Percentiles rank a stretch among this genome's conserved stretches.
Conservation (phyloP, 2,888 invertebrate species). For the Netelia inedita region DNA sequence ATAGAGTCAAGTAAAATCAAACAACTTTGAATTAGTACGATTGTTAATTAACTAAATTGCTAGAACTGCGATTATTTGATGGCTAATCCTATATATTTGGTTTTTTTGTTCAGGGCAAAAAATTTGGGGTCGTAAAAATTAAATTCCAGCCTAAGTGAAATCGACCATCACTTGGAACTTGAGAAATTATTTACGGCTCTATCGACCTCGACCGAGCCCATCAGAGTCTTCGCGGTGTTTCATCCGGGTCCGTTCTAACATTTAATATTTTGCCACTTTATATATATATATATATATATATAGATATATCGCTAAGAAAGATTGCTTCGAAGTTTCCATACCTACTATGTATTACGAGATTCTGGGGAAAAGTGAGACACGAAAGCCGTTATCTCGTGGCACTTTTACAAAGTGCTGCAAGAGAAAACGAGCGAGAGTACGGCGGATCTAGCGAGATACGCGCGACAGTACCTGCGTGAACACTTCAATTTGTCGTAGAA, state of each 20-base stretch:
- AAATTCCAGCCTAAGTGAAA: too few relatives aligned
- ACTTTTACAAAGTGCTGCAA: constrained; percentile 25
- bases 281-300: not conserved
- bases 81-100: too few relatives aligned
- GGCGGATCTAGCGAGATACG: constrained; percentile 4
- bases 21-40: too few relatives aligned
- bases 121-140: too few relatives aligned
- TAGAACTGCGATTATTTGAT: too few relatives aligned
- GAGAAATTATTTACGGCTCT: too few relatives aligned
- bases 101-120: too few relatives aligned
- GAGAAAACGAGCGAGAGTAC: constrained; percentile 24
- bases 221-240: too few relatives aligned
- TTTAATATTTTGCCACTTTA: constrained; percentile 9
- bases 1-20: too few relatives aligned
- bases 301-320: not conserved
- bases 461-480: constrained; percentile 13
- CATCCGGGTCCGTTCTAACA: not conserved
- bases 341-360: constrained; percentile 4
- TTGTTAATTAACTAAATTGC: too few relatives aligned
- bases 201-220: too few relatives aligned
- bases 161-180: too few relatives aligned
- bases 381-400: constrained; percentile 31
- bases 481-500: constrained; percentile 43
- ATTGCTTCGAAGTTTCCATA: constrained; percentile 28
- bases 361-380: constrained; percentile 37